Base-by-base conservation (phyloP, 2,888 invertebrate genomes). In the Metalampra italica region DNA sequence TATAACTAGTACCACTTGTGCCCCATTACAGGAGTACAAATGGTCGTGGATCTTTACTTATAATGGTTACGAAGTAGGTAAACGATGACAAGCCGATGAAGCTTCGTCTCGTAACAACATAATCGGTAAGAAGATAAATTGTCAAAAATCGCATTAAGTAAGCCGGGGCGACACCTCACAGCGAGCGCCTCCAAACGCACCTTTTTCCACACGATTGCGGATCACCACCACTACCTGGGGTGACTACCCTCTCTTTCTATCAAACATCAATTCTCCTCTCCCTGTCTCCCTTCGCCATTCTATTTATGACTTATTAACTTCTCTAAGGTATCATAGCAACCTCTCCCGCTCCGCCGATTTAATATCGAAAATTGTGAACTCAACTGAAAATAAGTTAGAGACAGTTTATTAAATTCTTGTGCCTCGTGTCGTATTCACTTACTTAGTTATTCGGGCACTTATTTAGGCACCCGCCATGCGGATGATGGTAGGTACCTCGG, bases 231-330 rank as follows among this genome's bases (percentile, higher is more conserved):
- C 71, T 73, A 84, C 84, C 82, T 81, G 83, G 81, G 80, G 9
- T 43, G 14, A 11, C 9, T 43, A 32, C 66, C 36, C 57, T 80
- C 79, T 66, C 72, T 65, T 56, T 80, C 66, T 36, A 49, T 55
- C 74, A 50, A 59, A 62, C 50, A 50, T 50, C 47, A 32, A 56
- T 50, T 41, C 56, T 47, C 54, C 60, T 75, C 57, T 47, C 59
- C 53, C 68, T 59, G 45, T 82, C 79, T 63, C 82, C 56, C 58
- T 86, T 64, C 53, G 64, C 51, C 78, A 62, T 62, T 66, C 81
- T 81, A 82, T 87, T 88, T 86, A 86, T 88, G 88, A 89, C 89
- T 88, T 89, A 89, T 89, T 89, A 89, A 85, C 87, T 86, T 74
- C 84, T 86, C 79, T 78, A 64, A 84, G 86, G 89, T 89, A 88